Conservation (phyloP, 2,888 invertebrate genomes). For the Melieria crassipennis region DNA sequence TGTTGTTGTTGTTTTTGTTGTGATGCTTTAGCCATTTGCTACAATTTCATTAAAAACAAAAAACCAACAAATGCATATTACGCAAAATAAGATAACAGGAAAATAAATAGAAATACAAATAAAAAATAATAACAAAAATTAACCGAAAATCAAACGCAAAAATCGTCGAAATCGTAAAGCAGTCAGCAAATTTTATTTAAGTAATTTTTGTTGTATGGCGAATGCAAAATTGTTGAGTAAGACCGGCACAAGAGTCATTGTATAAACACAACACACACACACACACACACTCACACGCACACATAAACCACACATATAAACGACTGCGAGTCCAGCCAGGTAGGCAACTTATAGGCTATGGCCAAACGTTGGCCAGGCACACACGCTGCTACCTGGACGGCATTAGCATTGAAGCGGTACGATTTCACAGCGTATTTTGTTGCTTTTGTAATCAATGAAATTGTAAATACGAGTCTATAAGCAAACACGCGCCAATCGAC, state of each 20-base stretch:
- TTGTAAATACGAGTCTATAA: constrained; percentile 7
- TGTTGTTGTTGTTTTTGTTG: too few species aligned
- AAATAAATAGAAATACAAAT: not conserved
- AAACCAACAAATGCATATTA: not conserved
- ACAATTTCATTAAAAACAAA: not conserved
- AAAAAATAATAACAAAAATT: not conserved
- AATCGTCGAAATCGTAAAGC: constrained; percentile 4
- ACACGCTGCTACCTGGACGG: too few species aligned
- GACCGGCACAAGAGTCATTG: not conserved
- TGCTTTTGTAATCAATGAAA: constrained; percentile 14
- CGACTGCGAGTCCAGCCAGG: too few species aligned
- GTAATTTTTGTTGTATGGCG: constrained; percentile 2
- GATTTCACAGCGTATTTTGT: not conserved
- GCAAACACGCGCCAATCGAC: constrained; percentile 15
- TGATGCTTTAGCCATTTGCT: not conserved
- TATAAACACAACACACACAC: too few species aligned
- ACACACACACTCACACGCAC: too few species aligned
- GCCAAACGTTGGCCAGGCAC: too few species aligned
- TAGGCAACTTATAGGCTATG: too few species aligned
- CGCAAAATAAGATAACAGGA: not conserved
- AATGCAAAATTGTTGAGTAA: constrained; percentile 8
- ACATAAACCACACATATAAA: too few species aligned
- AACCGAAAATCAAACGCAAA: not conserved
- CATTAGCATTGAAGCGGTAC: too few species aligned
- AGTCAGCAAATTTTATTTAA: constrained; percentile 13